Base-by-base conservation (phyloP, 2,888 invertebrate species). In the Serrognathus titanus region DNA sequence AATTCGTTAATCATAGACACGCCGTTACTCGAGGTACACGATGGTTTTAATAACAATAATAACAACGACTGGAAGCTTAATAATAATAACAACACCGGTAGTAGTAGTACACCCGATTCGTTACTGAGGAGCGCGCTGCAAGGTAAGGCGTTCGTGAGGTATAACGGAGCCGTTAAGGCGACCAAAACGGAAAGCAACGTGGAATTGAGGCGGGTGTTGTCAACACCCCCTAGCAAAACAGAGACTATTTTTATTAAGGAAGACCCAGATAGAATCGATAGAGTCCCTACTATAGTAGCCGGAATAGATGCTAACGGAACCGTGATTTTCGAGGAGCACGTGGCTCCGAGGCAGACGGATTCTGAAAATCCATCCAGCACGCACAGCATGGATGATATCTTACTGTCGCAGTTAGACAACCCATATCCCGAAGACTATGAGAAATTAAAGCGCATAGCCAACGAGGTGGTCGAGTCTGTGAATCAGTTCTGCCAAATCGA, bases 11-110 rank as follows among this genome's bases (percentile, higher is more conserved):
- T 78, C 43, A 78, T 84, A 52, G 80, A 80, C 57, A 81, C 83
- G 52, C 82, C 83, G 11, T 72, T 84, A 69, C 73, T 85, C 73
- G 84, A 80, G 82, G 83, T 77, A 3, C 78, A 78, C 60, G 78
- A 78, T 62, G 76, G 67, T 63, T 82, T 81, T 77, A 83, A 85
- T 72, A 86, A 89, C 69, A 90, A 90, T 72, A 90, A 90, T 75
- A 90, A 91, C 75, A 90, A 91, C 75, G 90, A 90, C 88, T 89
- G 89, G 73, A 82, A 88, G 72, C 86, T 87, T 55, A 86, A 90
- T 72, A 87, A 89, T 75, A 90, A 88, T 70, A 66, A 67, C 55
- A 62, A 58, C 20, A 64, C 55, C 13, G 61, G 48, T 12, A 62
- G 48, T 36, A 63, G 57, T 24, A 72, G 73, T 45, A 78, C 80